Evolutionary conservation across 2,797 vertebrate genomes (phyloP).

Genomic region (Pseudopleuronectes americanus): DNA sequence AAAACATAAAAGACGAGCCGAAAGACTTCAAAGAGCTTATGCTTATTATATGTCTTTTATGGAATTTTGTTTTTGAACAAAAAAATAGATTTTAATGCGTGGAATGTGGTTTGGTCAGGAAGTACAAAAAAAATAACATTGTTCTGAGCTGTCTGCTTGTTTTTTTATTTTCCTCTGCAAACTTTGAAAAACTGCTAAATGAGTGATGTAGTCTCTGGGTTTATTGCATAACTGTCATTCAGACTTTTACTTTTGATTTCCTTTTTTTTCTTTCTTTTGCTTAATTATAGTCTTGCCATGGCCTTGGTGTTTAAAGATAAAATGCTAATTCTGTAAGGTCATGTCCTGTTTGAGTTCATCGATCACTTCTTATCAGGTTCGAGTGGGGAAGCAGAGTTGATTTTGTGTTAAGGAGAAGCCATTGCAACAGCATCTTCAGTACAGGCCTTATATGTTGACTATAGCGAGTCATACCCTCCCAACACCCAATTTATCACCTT

Average conservation of each 20-base stretch:
- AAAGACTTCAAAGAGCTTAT: constrained; percentile 79
- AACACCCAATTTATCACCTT: constrained; percentile 29
- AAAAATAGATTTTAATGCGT: constrained; percentile 90
- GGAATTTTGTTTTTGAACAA: constrained; percentile 88
- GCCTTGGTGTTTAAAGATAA: constrained; percentile 56
- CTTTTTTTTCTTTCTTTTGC: constrained; percentile 67
- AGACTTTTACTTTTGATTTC: constrained; percentile 83
- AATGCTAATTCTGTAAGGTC: constrained; percentile 57
- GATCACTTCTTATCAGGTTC: constrained; percentile 58
- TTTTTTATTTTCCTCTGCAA: constrained; percentile 82
- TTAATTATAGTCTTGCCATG: constrained; percentile 61
- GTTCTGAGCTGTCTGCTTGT: constrained; percentile 87
- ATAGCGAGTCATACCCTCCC: constrained; percentile 45
- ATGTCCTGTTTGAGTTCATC: constrained; percentile 59
- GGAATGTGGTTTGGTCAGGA: constrained; percentile 92
- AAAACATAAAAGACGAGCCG: constrained; percentile 65
- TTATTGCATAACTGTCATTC: constrained; percentile 82
- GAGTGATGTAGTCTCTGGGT: constrained; percentile 88
- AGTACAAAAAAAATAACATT: constrained; percentile 84
- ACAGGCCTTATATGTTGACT: constrained; percentile 69
- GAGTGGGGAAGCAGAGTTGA: constrained; percentile 48
- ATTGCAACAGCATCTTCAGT: constrained; percentile 63
- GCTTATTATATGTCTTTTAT: constrained; percentile 92
- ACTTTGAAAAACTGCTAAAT: constrained; percentile 86
- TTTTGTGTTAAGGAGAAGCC: constrained; percentile 66